Evolutionary conservation across 2,797 vertebrate species (phyloP).

Genomic region (Selene dorsalis): DNA sequence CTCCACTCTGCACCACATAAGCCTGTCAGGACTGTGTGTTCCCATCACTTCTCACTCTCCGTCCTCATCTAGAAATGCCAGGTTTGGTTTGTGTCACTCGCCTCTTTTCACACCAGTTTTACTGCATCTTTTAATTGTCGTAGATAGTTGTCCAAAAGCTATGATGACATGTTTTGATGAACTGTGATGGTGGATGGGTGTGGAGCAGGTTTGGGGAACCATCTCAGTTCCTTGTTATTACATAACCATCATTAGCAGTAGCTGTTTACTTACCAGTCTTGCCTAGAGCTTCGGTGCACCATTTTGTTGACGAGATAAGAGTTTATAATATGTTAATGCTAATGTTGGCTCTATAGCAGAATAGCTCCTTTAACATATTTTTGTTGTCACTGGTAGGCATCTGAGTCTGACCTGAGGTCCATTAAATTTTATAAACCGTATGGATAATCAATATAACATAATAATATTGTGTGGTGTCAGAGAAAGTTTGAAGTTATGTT

Average conservation of each 20-base stretch:
- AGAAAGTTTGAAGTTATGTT: neutral
- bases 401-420: neutral
- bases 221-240: neutral
- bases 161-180: neutral
- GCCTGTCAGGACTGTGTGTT: conserved; percentile 29
- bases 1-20: conserved; percentile 3
- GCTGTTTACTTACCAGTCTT: too few relatives aligned
- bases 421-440: neutral
- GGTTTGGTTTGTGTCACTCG: neutral
- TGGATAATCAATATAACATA: neutral
- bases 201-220: neutral
- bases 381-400: neutral
- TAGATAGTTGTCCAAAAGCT: neutral
- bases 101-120: neutral
- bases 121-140: neutral
- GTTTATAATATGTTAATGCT: too few relatives aligned
- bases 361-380: neutral
- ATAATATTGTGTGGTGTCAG: neutral
- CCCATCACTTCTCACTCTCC: conserved; percentile 5
- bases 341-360: too few relatives aligned
- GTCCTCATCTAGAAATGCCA: conserved; percentile 19
- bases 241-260: too few relatives aligned
- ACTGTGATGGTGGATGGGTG: neutral
- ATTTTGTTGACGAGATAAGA: too few relatives aligned
- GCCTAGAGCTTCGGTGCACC: too few relatives aligned